Percentiles rank a stretch among this genome's conserved stretches.
Conservation (phyloP, 2,113 vertebrate species). For the Grammomys surdaster region DNA sequence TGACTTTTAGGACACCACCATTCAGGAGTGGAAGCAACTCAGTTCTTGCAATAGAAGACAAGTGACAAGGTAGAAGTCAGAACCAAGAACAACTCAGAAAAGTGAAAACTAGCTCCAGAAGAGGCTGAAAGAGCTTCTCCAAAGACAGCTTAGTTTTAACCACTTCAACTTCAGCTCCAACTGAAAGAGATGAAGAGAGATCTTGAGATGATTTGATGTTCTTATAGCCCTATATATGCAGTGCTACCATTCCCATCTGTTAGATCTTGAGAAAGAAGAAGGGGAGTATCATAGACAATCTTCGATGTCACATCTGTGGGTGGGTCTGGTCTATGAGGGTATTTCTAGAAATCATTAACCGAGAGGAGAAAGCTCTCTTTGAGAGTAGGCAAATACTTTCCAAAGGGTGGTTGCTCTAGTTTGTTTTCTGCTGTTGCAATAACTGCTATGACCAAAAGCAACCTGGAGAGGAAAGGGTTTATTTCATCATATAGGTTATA, state of each 20-base stretch:
- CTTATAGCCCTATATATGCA: background rate
- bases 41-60: background rate
- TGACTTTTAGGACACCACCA: background rate
- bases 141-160: background rate
- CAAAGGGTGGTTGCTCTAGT: background rate
- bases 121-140: background rate
- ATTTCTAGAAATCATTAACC: background rate
- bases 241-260: background rate
- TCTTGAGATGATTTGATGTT: background rate
- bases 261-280: background rate
- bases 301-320: background rate
- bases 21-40: background rate
- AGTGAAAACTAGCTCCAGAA: background rate
- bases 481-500: background rate
- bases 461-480: background rate
- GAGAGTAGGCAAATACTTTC: background rate
- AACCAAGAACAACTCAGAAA: slow-evolving; percentile 3
- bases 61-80: background rate
- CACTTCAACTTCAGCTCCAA: background rate
- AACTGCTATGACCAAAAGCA: background rate
- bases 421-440: background rate
- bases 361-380: background rate
- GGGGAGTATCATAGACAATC: background rate
- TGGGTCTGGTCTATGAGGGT: no score
- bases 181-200: background rate